Conservation (phyloP, 1,140 invertebrate species). For the Dysdera silvatica region DNA sequence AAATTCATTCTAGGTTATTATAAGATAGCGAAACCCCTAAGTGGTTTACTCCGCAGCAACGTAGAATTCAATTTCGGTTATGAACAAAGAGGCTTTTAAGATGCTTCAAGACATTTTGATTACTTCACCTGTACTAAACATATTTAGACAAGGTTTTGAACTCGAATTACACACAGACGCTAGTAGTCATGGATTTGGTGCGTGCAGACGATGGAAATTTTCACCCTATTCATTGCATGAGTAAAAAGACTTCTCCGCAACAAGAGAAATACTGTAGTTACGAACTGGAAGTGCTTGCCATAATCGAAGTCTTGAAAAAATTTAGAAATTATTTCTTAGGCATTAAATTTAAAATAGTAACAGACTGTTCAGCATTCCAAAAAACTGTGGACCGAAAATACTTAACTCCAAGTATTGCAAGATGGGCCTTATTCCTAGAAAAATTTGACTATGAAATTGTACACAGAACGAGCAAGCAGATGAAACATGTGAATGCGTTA, state of each 20-base stretch:
- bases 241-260: background rate
- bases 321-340: background rate
- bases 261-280: background rate
- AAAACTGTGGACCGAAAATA: background rate
- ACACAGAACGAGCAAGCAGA: background rate
- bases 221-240: slow-evolving; percentile 2
- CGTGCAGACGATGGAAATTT: slow-evolving; percentile 32
- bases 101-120: slow-evolving; percentile 38
- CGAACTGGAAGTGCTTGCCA: background rate
- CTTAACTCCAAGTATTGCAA: no score
- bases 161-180: slow-evolving; percentile 33
- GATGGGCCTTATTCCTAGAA: background rate
- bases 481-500: background rate
- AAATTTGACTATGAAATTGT: no score
- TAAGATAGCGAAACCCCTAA: no score
- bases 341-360: background rate
- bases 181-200: slow-evolving; percentile 46
- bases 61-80: no score
- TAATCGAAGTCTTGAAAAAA: background rate
- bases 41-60: no score
- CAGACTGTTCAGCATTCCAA: background rate
- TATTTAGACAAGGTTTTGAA: slow-evolving; percentile 29
- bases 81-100: slow-evolving; percentile 40
- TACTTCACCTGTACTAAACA: slow-evolving; percentile 33
- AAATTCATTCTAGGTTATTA: no score